Evolutionary conservation across 2,888 invertebrate species (phyloP).

Genomic region (Harmothoe impar): DNA sequence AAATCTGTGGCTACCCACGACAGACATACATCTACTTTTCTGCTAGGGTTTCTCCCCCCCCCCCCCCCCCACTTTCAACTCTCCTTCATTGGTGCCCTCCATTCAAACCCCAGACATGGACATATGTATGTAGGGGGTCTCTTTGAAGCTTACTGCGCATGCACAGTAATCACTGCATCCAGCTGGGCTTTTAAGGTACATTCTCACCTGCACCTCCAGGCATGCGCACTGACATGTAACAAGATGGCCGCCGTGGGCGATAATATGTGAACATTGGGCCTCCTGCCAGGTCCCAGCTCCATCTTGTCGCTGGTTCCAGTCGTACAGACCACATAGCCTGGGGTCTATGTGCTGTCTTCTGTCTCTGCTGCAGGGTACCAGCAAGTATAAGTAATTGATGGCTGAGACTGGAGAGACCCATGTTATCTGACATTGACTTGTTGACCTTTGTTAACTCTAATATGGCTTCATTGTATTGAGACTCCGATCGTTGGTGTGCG

Average conservation of each 20-base stretch:
- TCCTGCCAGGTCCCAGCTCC: neutral
- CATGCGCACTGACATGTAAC: constrained; percentile 30
- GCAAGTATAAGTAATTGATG: neutral
- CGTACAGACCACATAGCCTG: neutral
- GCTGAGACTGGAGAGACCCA: neutral
- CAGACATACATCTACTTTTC: too few species aligned
- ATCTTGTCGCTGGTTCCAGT: neutral
- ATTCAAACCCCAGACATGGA: too few species aligned
- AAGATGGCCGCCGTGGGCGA: constrained; percentile 36
- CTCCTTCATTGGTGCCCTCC: too few species aligned
- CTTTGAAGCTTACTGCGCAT: neutral
- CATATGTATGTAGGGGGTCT: neutral
- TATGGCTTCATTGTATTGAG: too few species aligned
- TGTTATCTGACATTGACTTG: neutral
- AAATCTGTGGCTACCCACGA: too few species aligned
- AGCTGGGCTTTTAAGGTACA: constrained; percentile 12
- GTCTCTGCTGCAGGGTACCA: neutral
- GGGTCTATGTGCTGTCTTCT: neutral
- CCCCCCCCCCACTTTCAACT: too few species aligned
- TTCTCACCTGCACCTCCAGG: constrained; percentile 34
- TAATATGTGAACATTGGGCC: neutral
- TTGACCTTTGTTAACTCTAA: too few species aligned
- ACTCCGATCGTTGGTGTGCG: too few species aligned
- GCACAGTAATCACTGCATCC: constrained; percentile 21
- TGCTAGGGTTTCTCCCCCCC: too few species aligned